Evolutionary conservation across 2,113 vertebrate species (phyloP), one percentile per base, ranked within the genome.

Genomic region (Colius striatus): DNA sequence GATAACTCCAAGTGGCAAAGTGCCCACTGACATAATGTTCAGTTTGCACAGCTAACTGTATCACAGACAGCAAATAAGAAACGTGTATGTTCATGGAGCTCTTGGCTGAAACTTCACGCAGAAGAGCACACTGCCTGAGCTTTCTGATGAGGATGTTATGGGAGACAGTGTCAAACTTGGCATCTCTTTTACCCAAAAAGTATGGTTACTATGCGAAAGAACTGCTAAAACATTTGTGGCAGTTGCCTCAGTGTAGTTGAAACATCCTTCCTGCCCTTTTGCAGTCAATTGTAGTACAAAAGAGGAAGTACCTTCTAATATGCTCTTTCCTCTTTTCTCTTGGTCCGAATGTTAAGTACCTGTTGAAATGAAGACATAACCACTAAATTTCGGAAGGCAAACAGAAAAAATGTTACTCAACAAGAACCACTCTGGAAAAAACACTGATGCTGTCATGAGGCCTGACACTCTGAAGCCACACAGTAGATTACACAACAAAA

Each of bases 31-130:
- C 11, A 53, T 68, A 48, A 43, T 23, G 48, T 71, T 65, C 67
- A 30, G 22, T 79, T 95, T 89, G 41, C 29, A 32, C 41, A 83
- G n/a, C 15, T 94, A 23, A 48, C 47, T 86, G 70, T 96, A 73
- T 77, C 53, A 89, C 47, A 89, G 62, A 34, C 15, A 73, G 61
- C 25, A 94, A 94, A 90, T 84, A 94, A 74, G 13, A 90, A 97
- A 82, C 63, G 65, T 26, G 70, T 5, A 88, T 72, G 51, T 89
- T 84, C 50, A 45, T 85, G n/a, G 66, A 96, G 77, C 27, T 91
- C 18, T 90, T 78, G 74, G 23, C 12, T 77, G 54, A 84, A 95
- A 87, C 27, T 60, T 88, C 68, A 87, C 74, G n/a, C 45, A 53
- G 65, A 85, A 89, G 29, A 45, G 45, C 21, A n/a, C n/a, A n/a